These are phyloP conservation scores for Scrobipalpa atriplicella DNA, from an alignment of 2,888 invertebrate genomes.

Conservation along the genomic window DNA sequence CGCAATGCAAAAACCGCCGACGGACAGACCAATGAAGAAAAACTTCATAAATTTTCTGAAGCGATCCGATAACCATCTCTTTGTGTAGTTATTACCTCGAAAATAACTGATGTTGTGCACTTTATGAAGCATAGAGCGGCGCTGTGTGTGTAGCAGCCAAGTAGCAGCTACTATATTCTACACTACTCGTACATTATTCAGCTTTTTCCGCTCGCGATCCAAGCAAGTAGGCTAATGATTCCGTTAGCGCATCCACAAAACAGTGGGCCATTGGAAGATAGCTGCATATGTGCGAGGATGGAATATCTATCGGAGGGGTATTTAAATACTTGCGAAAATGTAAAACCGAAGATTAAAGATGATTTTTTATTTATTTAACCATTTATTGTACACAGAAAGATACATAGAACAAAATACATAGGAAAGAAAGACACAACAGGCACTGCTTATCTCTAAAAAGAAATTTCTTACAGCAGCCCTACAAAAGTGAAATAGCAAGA, in stretches of 20 bases:
- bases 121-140: constrained; percentile 44
- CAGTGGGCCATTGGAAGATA: constrained; percentile 68
- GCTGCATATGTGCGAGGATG: constrained; percentile 56
- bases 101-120: constrained; percentile 44
- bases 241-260: constrained; percentile 79
- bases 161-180: background rate
- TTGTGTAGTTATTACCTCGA: constrained; percentile 30
- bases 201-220: constrained; percentile 72
- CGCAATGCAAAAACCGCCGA: constrained; percentile 9
- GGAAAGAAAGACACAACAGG: no score
- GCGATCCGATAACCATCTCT: constrained; percentile 27
- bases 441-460: no score
- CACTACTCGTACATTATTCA: constrained; percentile 62
- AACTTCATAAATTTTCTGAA: constrained; percentile 20
- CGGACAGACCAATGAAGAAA: background rate
- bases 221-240: constrained; percentile 76
- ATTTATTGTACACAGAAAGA: no score
- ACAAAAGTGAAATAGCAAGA: no score
- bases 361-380: no score
- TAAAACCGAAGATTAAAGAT: no score
- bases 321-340: no score
- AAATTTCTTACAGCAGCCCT: no score
- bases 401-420: no score
- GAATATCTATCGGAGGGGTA: background rate
- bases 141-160: background rate